A percentile compares a stretch with the other conserved stretches of the same genome.
phyloP scores from a whole-genome alignment of 2,113 vertebrate genomes.

The Mus musculus region DNA sequence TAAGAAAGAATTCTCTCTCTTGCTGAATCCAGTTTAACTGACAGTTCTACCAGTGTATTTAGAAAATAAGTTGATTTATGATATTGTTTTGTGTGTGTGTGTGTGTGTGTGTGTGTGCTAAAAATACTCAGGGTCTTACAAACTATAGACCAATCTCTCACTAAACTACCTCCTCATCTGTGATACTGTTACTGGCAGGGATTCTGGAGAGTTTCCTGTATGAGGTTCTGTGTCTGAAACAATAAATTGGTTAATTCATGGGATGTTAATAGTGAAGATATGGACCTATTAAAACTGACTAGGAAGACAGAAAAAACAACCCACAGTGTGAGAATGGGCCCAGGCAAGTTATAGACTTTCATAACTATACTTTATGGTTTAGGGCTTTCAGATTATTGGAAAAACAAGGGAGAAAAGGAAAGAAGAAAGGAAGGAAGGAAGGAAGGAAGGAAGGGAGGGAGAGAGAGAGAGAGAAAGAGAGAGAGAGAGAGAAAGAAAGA shows the following conservation, averaged over 20 bases:
- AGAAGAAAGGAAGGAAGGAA: too few species aligned
- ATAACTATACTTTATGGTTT: background rate
- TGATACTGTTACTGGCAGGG: background rate
- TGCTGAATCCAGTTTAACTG: background rate
- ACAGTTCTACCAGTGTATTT: background rate
- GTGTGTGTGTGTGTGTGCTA: background rate
- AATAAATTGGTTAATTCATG: background rate
- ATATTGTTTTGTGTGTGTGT: too few species aligned
- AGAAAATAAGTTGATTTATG: background rate
- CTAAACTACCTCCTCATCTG: background rate
- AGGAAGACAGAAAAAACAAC: background rate
- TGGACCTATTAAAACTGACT: background rate
- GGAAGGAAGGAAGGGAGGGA: too few species aligned
- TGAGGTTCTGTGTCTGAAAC: background rate
- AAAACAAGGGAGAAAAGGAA: too few species aligned
- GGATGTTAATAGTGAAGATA: background rate
- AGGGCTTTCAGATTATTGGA: background rate
- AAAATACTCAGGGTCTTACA: background rate
- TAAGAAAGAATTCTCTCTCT: background rate
- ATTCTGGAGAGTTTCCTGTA: background rate
- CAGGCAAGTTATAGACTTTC: background rate
- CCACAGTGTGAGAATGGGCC: background rate
- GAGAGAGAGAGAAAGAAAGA: too few species aligned
- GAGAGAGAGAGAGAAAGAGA: accelerated
- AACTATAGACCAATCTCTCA: background rate